These are phyloP conservation scores for Ptyas mucosa DNA, from an alignment of 2,113 vertebrate species.

Conservation along the genomic window DNA sequence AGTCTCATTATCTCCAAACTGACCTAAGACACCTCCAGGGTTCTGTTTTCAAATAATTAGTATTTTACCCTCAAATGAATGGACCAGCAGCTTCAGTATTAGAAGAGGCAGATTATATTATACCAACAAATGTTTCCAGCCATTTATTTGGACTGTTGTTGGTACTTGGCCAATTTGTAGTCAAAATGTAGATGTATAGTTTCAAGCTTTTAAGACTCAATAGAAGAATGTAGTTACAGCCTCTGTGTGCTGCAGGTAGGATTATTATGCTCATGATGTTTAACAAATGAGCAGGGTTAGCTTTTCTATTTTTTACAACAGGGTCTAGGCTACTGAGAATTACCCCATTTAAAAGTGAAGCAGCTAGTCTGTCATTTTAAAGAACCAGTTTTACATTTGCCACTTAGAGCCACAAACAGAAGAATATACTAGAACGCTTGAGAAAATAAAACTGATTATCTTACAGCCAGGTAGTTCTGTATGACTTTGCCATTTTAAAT, in stretches of 20 bases:
- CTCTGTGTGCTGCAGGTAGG: background rate
- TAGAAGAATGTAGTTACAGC: constrained; percentile 7
- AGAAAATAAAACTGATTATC: background rate
- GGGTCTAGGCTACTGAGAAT: constrained; percentile 9
- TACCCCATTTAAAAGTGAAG: background rate
- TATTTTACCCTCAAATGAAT: background rate
- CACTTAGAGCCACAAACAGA: background rate
- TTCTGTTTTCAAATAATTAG: background rate
- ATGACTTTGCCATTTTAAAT: background rate
- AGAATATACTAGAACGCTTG: background rate
- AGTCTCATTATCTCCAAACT: background rate
- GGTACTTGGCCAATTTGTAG: background rate
- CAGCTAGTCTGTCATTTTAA: background rate
- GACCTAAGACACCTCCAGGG: background rate
- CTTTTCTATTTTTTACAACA: constrained; percentile 1
- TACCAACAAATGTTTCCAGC: background rate
- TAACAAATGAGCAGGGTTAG: constrained; percentile 13
- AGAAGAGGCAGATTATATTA: background rate
- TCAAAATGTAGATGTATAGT: background rate
- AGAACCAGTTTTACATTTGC: background rate
- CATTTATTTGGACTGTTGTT: background rate
- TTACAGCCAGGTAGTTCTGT: background rate
- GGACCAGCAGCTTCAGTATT: background rate
- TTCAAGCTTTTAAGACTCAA: background rate
- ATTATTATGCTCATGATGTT: constrained; percentile 30